Evolutionary conservation across 92 coral and sea anemone genomes (phyloP), one percentile per base, ranked within the genome.

Genomic region (Bergia sp.): DNA sequence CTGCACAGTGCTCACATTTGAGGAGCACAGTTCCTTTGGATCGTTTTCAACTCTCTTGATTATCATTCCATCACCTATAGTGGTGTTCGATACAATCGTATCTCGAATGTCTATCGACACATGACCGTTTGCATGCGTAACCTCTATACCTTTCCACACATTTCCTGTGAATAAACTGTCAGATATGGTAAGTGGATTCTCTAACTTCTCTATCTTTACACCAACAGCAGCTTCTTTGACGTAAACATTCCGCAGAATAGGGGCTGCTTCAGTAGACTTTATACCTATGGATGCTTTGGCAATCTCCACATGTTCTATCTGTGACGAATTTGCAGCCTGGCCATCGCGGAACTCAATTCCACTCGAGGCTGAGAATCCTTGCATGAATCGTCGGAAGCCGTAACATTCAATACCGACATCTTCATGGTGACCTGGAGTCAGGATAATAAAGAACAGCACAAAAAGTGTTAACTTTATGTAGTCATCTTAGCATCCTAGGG

Each of bases 321-420:
- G 69, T 3, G 92, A 83, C 7, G 57, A 29, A 18, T 67, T 85
- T 21, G 82, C 81, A 69, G 92, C 71, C 9, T 79, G 65, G 16
- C 44, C 39, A 81, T 88, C 85, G 21, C 83, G 45, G 80, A 89
- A 93, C 67, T 91, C 91, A 11, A 93, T 88, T 9, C 96, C 96
- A 10, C 57, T 86, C 96, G 94, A 93, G 39, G 29, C 29, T 29
- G 57, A 84, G 0, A 80, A 10, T 44, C 50, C 79, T 10, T 43
- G 78, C 65, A 9, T 29, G 29, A 29, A 29, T 29, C 29, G 29
- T 29, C 29, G 29, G 29, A 85, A 50, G 1, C 76, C 79, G 77
- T 66, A 18, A 47, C 95, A 92, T 58, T 92, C 93, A 73, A 92
- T 21, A 8, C 95, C 95, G 71, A 92, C 73, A 84, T 92, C 94